Evolutionary conservation across 2,888 invertebrate species (phyloP).

Genomic region (Drymonia ruficornis): DNA sequence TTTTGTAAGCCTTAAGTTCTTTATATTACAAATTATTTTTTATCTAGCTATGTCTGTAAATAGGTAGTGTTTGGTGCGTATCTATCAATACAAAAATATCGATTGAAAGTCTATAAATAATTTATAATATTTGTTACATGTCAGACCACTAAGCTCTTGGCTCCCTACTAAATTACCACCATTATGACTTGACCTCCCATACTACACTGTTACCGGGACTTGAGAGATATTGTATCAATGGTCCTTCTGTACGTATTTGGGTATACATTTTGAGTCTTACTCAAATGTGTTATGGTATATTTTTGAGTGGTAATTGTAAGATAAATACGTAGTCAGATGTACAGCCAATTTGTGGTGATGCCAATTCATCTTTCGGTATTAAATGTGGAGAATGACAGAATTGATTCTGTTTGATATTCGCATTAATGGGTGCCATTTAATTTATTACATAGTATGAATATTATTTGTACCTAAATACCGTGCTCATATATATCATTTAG

Average conservation of each 20-base stretch:
- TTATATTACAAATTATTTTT: no score
- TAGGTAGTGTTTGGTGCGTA: slow-evolving; percentile 6
- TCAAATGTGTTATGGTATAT: slow-evolving; percentile 16
- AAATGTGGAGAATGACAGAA: slow-evolving; percentile 58
- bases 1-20: no score
- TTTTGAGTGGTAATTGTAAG: slow-evolving; percentile 27
- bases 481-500: background rate
- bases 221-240: slow-evolving; percentile 25
- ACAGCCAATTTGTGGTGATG: slow-evolving; percentile 68
- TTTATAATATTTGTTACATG: slow-evolving; percentile 58
- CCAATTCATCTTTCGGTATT: slow-evolving; percentile 72
- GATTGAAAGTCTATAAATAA: slow-evolving; percentile 44
- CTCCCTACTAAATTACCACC: slow-evolving; percentile 36
- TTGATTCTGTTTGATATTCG: slow-evolving; percentile 57
- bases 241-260: background rate
- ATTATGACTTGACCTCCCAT: slow-evolving; percentile 28
- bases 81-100: slow-evolving; percentile 10
- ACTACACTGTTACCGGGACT: background rate
- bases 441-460: slow-evolving; percentile 38
- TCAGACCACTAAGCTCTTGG: slow-evolving; percentile 44
- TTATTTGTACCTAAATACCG: slow-evolving; percentile 8
- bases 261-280: slow-evolving; percentile 17
- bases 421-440: slow-evolving; percentile 40
- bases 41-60: no score
- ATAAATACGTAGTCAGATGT: slow-evolving; percentile 52